Evolutionary conservation across 1,140 invertebrate genomes (phyloP).

Genomic region (Sinonovacula constricta): DNA sequence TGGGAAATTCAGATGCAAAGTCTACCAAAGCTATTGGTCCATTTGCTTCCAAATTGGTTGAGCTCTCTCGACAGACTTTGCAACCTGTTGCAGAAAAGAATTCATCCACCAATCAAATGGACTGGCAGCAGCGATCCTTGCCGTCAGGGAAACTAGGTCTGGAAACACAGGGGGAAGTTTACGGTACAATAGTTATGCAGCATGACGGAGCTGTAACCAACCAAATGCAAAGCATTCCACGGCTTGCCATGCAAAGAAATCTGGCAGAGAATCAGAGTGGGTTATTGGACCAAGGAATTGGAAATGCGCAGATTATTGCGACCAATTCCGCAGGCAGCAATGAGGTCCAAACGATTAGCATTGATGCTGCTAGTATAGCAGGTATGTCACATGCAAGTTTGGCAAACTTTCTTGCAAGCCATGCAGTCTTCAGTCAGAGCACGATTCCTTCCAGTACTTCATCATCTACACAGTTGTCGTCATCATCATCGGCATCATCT

Average conservation of each 20-base stretch:
- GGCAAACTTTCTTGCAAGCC: too few relatives aligned
- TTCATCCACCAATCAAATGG: too few relatives aligned
- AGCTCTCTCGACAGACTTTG: constrained; percentile 19
- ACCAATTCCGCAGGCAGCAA: too few relatives aligned
- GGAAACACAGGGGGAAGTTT: background rate
- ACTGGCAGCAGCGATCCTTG: background rate
- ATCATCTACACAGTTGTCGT: background rate
- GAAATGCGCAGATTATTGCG: too few relatives aligned
- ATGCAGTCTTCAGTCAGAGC: too few relatives aligned
- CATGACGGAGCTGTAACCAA: background rate
- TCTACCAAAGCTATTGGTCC: constrained; percentile 7
- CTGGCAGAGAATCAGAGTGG: too few relatives aligned
- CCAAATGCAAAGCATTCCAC: background rate
- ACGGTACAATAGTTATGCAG: too few relatives aligned
- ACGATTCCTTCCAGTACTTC: background rate
- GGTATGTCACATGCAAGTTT: background rate
- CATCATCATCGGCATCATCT: background rate
- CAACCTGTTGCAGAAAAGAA: background rate
- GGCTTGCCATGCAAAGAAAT: background rate
- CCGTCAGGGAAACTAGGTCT: background rate
- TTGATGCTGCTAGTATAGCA: background rate
- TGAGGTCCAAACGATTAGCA: background rate
- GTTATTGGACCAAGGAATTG: too few relatives aligned
- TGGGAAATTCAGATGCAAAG: constrained; percentile 2
- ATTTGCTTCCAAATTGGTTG: constrained; percentile 29